Base-by-base conservation (phyloP, 2,797 vertebrate species). In the Apogon talboti region DNA sequence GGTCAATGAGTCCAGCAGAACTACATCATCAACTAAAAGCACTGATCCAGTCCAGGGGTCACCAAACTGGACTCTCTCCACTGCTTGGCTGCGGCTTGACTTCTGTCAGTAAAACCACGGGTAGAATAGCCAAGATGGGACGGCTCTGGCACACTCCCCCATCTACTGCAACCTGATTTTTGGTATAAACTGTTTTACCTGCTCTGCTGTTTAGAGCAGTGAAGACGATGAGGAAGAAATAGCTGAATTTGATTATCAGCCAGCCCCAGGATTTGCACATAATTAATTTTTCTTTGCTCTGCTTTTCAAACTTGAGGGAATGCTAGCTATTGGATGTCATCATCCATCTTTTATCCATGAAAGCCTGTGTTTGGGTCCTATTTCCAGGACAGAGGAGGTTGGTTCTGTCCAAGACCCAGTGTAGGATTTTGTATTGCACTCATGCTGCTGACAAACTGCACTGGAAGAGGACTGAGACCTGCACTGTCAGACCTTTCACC, bases 381-480 rank as follows among this genome's bases (percentile, higher is more conserved):
- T 71, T 65, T 65, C 7, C 18, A 14, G 68, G 52, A 66, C 55
- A 35, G 48, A 5, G 18, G 28, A 50, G 38, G 47, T 46, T n/a
- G 38, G 46, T 44, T 53, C 68, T 68, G 62, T 59, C 38, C 43
- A 12, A 21, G 0, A 41, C 38, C 42, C 65, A 56, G 18, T 21
- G 21, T 3, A 14, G 46, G 33, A 49, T 37, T 41, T 46, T 53
- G 53, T 51, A 64, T 57, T 73, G 41, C 51, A 62, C 47, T 45
- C 47, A 50, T 5, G 2, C 21, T 54, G 43, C 46, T 72, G 67
- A 82, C 60, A 84, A 75, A 82, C 55, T 58, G 65, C 63, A 40
- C 12, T 37, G 40, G 47, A 55, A 19, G 43, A 67, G 16, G 40
- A 56, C 49, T 11, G 52, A 76, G 71, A 55, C 45, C 66, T 65